Conservation (phyloP, 2,113 vertebrate species). For the Pelusios castaneus region DNA sequence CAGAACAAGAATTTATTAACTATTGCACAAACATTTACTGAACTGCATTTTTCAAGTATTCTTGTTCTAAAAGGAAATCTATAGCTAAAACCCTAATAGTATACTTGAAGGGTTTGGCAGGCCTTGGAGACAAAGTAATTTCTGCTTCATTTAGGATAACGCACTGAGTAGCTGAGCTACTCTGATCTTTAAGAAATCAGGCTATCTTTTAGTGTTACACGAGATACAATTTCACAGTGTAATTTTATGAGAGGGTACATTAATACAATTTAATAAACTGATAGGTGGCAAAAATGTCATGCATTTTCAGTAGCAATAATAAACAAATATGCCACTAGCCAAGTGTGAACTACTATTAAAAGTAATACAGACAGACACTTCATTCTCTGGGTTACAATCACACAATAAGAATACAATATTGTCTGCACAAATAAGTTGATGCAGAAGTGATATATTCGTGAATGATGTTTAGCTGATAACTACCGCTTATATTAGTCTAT, state of each 20-base stretch:
- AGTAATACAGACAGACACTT: background rate
- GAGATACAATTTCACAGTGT: slow-evolving; percentile 35
- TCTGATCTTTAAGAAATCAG: slow-evolving; percentile 44
- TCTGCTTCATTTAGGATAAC: slow-evolving; percentile 40
- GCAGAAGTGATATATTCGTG: background rate
- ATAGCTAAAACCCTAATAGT: background rate
- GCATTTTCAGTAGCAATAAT: background rate
- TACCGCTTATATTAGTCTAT: background rate
- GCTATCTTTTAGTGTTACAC: too few relatives aligned
- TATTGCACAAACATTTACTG: slow-evolving; percentile 35
- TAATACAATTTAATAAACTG: background rate
- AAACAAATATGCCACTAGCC: background rate
- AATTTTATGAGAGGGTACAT: background rate
- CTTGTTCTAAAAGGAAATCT: slow-evolving; percentile 58
- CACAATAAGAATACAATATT: background rate
- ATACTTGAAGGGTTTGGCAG: slow-evolving; percentile 13
- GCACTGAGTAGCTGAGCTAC: background rate
- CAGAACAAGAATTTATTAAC: slow-evolving; percentile 41
- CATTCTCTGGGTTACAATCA: background rate
- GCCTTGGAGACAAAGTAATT: slow-evolving; percentile 18
- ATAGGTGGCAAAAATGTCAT: background rate
- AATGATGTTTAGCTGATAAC: background rate
- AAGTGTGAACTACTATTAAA: background rate
- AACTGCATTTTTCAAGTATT: slow-evolving; percentile 4
- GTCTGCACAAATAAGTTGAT: background rate